Conservation (phyloP, 2,113 vertebrate genomes). For the Tapirus terrestris region DNA sequence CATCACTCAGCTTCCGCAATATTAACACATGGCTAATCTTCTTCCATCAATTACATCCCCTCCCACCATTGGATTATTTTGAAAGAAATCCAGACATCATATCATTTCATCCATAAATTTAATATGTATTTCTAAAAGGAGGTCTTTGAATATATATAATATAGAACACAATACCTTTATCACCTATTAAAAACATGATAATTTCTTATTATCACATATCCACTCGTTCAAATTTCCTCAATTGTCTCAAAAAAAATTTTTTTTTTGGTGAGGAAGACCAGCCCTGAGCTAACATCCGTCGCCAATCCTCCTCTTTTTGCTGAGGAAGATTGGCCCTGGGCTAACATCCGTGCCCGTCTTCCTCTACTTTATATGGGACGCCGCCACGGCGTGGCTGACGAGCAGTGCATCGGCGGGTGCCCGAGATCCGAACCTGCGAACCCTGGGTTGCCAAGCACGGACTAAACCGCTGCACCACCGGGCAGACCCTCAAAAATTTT, state of each 20-base stretch:
- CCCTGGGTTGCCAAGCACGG: too few relatives aligned
- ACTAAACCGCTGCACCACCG: too few relatives aligned
- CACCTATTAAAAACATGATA: neutral
- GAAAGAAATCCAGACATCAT: neutral
- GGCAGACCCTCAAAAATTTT: neutral
- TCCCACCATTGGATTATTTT: neutral
- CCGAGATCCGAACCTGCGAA: too few relatives aligned
- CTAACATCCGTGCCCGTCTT: too few relatives aligned
- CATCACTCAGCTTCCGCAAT: neutral
- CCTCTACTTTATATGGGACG: too few relatives aligned
- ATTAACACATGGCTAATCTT: neutral
- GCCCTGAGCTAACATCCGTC: too few relatives aligned
- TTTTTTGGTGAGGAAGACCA: too few relatives aligned
- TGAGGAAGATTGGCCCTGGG: too few relatives aligned
- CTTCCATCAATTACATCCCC: neutral
- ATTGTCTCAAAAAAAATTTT: neutral
- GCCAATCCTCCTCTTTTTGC: too few relatives aligned
- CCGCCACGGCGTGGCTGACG: too few relatives aligned
- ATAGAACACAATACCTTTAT: neutral
- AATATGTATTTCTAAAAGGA: neutral
- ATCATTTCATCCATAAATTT: neutral
- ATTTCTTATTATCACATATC: neutral
- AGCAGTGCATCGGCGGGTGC: too few relatives aligned
- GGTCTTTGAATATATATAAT: neutral
- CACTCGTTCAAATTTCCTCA: neutral